Evolutionary conservation across 2,888 invertebrate species (phyloP).

Genomic region (Hoplodrina ambigua): DNA sequence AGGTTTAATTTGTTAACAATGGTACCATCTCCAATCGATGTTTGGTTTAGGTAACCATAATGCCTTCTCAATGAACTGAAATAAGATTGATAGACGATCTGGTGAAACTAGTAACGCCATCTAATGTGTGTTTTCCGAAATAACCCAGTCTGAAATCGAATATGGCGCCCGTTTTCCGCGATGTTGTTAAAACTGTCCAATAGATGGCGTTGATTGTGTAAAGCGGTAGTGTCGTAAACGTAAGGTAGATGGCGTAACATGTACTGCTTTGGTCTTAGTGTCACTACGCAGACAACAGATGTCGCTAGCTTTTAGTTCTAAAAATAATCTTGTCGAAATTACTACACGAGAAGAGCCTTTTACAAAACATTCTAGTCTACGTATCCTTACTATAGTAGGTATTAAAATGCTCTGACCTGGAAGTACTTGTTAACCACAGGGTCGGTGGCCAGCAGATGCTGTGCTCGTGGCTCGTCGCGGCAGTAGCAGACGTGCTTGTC

Average conservation of each 20-base stretch:
- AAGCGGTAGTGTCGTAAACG: background rate
- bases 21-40: background rate
- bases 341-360: background rate
- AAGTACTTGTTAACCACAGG: conserved; percentile 94
- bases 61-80: background rate
- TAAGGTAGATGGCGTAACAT: conserved; percentile 37
- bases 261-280: background rate
- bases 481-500: conserved; percentile 98
- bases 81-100: background rate
- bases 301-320: conserved; percentile 20
- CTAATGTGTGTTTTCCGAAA: conserved; percentile 17
- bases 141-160: conserved; percentile 7
- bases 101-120: conserved; percentile 33
- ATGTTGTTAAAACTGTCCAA: background rate
- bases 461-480: conserved; percentile 95
- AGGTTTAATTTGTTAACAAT: background rate
- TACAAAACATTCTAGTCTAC: background rate
- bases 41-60: background rate
- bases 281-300: conserved; percentile 29
- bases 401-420: conserved; percentile 90
- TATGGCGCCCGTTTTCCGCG: background rate
- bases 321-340: too few relatives aligned
- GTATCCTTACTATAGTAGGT: background rate
- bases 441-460: conserved; percentile 94
- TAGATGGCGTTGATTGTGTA: conserved; percentile 45